A percentile compares a stretch with the other conserved stretches of the same genome.
These are phyloP conservation scores for Lepidurus packardi DNA, from an alignment of 1,140 invertebrate species.

Conservation along the genomic window DNA sequence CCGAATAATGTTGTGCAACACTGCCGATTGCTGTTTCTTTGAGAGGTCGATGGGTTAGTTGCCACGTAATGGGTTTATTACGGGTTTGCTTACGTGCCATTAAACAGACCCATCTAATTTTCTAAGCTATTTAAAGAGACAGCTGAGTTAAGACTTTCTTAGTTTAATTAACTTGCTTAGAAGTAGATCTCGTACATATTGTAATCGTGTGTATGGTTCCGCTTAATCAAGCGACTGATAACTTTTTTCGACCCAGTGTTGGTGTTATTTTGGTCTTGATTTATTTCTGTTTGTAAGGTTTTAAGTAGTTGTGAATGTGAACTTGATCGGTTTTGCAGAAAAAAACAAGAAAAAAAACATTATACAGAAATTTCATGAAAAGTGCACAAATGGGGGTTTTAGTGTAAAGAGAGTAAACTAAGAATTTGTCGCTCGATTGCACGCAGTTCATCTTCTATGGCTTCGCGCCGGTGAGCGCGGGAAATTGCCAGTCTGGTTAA, in stretches of 20 bases:
- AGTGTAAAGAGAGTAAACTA: neutral
- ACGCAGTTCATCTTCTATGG: constrained; percentile 32
- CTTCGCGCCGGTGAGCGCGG: constrained; percentile 27
- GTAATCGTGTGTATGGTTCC: neutral
- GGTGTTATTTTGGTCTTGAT: constrained; percentile 21
- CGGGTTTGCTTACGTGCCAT: constrained; percentile 14
- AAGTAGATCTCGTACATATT: constrained; percentile 15
- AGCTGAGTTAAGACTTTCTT: neutral
- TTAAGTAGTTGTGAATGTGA: neutral
- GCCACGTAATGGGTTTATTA: constrained; percentile 13
- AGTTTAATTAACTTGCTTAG: constrained; percentile 5
- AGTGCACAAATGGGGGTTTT: neutral
- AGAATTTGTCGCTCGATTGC: constrained; percentile 26
- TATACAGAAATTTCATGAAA: neutral
- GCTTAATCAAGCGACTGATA: neutral
- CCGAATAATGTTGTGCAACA: neutral
- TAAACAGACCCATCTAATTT: neutral
- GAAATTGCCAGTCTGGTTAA: constrained; percentile 3
- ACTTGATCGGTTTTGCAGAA: constrained; percentile 3
- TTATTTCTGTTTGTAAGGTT: neutral
- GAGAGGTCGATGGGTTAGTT: neutral
- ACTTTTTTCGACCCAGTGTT: neutral
- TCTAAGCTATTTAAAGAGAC: neutral
- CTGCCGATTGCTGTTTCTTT: neutral
- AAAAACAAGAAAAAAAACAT: constrained; percentile 24